A percentile compares a stretch with the other conserved stretches of the same genome.
Conservation (phyloP, 2,797 vertebrate species). For the Leptodactylus fallax region DNA sequence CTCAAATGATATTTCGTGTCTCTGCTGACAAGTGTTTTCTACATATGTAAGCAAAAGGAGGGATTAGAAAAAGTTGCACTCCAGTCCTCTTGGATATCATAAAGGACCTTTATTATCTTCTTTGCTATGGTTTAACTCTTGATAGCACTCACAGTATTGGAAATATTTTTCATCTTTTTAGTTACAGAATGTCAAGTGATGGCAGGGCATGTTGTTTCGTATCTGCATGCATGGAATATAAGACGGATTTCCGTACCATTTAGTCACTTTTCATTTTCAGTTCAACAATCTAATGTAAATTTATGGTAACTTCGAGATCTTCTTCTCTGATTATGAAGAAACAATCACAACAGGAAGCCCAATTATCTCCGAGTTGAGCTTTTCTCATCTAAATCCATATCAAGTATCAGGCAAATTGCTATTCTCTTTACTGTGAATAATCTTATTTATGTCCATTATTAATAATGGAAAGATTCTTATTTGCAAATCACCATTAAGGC, state of each 20-base stretch:
- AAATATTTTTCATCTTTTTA: neutral
- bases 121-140: neutral
- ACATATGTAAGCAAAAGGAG: too few relatives aligned
- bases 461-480: neutral
- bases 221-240: neutral
- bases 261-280: neutral
- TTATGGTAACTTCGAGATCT: neutral
- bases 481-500: neutral
- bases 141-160: neutral
- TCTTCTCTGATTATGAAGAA: slow-evolving; percentile 19
- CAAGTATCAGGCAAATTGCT: slow-evolving; percentile 13
- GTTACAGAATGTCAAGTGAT: neutral
- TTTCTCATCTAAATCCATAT: neutral
- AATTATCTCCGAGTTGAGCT: neutral
- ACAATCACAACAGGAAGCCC: slow-evolving; percentile 28
- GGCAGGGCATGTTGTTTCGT: neutral
- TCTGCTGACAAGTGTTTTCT: too few relatives aligned
- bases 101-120: too few relatives aligned
- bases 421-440: neutral
- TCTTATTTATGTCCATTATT: slow-evolving; percentile 3
- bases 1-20: too few relatives aligned
- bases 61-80: too few relatives aligned
- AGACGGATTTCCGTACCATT: neutral
- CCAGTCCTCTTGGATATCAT: too few relatives aligned
- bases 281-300: slow-evolving; percentile 21